Conservation (phyloP, 2,888 invertebrate species). For the Campoplex nolae region DNA sequence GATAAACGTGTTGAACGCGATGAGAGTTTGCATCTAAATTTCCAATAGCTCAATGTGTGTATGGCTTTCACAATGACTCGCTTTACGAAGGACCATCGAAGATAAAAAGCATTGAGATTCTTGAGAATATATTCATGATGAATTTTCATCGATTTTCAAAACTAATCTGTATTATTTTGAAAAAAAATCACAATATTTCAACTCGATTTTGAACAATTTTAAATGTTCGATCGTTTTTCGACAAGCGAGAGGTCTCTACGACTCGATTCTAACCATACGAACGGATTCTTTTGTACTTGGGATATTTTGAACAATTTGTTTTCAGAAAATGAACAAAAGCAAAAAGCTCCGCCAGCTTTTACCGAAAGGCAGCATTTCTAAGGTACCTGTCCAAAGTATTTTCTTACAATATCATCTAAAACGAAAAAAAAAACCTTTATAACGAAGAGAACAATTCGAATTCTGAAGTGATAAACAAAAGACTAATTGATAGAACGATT, state of each 20-base stretch:
- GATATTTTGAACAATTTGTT: constrained; percentile 83
- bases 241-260: constrained; percentile 15
- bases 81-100: constrained; percentile 62
- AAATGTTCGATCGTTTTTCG: constrained; percentile 51
- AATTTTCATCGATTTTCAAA: not conserved
- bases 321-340: constrained; percentile 89
- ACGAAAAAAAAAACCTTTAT: constrained; percentile 27
- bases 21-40: constrained; percentile 59
- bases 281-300: constrained; percentile 82
- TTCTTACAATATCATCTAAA: constrained; percentile 42
- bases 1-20: constrained; percentile 38
- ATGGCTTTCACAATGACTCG: constrained; percentile 57
- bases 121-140: not conserved
- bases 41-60: constrained; percentile 64
- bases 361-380: constrained; percentile 88
- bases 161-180: not conserved
- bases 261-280: constrained; percentile 52
- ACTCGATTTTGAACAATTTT: no score
- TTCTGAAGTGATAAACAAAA: constrained; percentile 1
- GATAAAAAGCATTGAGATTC: not conserved
- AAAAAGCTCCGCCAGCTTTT: constrained; percentile 88
- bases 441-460: constrained; percentile 27
- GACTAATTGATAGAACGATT: not conserved
- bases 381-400: constrained; percentile 85
- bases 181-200: no score